These are phyloP conservation scores for Hirtodrosophila duncani DNA, from an alignment of 2,888 invertebrate genomes.

Conservation along the genomic window DNA sequence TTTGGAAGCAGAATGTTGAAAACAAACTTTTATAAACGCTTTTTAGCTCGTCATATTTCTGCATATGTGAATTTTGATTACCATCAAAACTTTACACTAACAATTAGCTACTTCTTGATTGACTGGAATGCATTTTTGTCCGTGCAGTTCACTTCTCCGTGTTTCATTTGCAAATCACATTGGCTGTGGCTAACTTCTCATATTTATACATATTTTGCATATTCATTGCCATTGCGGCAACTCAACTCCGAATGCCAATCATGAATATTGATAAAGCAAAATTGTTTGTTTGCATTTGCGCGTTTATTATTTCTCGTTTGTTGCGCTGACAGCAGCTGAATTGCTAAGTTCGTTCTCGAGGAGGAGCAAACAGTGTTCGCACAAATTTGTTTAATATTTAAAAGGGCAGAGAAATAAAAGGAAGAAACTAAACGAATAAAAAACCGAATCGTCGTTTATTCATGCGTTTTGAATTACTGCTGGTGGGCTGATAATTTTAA, in stretches of 20 bases:
- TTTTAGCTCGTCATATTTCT: no score
- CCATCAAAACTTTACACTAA: no score
- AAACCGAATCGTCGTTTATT: no score
- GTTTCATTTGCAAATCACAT: slow-evolving; percentile 40
- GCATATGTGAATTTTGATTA: no score
- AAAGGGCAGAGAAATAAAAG: slow-evolving; percentile 5
- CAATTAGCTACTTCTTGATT: no score
- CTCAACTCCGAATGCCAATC: no score
- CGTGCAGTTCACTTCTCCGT: slow-evolving; percentile 8
- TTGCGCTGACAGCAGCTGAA: slow-evolving; percentile 25
- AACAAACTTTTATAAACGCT: no score
- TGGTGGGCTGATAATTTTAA: background rate
- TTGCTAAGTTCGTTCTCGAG: no score
- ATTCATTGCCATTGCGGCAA: slow-evolving; percentile 48
- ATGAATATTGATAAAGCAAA: slow-evolving; percentile 65
- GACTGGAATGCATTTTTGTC: slow-evolving; percentile 13
- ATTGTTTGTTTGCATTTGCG: slow-evolving; percentile 51
- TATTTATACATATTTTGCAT: slow-evolving; percentile 46
- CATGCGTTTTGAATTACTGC: slow-evolving; percentile 48
- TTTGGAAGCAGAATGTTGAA: no score
- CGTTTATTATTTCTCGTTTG: slow-evolving; percentile 39
- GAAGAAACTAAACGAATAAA: no score
- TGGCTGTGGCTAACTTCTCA: no score
- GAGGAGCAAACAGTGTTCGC: slow-evolving; percentile 14
- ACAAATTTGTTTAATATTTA: slow-evolving; percentile 21